Percentiles rank a stretch among this genome's conserved stretches.
Conservation (phyloP, 2,888 invertebrate species). For the Odontocerum albicorne region DNA sequence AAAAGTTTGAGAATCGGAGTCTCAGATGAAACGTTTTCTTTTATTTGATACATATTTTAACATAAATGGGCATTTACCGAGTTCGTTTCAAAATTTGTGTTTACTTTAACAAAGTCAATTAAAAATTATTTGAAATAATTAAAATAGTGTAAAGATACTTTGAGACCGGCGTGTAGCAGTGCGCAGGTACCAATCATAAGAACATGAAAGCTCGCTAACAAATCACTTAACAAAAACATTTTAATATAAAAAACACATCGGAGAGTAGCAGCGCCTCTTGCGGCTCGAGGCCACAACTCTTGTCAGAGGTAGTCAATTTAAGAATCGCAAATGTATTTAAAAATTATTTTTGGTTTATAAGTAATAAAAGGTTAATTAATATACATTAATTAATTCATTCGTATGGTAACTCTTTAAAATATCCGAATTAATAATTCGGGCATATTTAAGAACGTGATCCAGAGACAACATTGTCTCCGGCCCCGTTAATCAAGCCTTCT, state of each 20-base stretch:
- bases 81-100: constrained; percentile 17
- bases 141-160: not conserved
- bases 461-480: too few species aligned
- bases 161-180: constrained; percentile 5
- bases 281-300: too few species aligned
- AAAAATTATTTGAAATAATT: constrained; percentile 8
- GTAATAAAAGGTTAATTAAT: too few species aligned
- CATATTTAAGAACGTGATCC: too few species aligned
- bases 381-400: too few species aligned
- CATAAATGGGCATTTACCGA: constrained; percentile 15
- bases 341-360: too few species aligned
- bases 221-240: constrained; percentile 36
- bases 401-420: too few species aligned
- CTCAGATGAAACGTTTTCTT: constrained; percentile 10
- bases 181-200: constrained; percentile 25
- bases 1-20: constrained; percentile 4
- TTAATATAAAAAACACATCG: constrained; percentile 34
- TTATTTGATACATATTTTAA: constrained; percentile 15
- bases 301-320: too few species aligned
- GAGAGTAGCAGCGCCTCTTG: constrained; percentile 27
- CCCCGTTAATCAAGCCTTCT: too few species aligned
- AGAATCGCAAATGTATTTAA: too few species aligned
- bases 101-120: constrained; percentile 18
- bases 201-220: constrained; percentile 35
- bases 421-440: too few species aligned